Base-by-base conservation (phyloP, 2,888 invertebrate genomes). In the Phytoseiulus persimilis region DNA sequence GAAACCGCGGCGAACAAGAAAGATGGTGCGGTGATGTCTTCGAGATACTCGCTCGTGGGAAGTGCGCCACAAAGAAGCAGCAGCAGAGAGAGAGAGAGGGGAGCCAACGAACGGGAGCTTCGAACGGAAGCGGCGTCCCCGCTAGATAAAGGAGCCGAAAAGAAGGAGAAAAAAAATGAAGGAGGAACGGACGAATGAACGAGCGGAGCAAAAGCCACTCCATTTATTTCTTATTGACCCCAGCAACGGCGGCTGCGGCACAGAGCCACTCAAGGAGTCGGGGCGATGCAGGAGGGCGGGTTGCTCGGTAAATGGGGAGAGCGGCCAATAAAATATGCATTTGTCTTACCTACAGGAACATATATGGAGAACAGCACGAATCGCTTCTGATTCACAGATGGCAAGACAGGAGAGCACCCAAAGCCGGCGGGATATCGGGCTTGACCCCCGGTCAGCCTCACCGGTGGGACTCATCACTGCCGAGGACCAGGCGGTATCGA, bases 211-310 rank as follows among this genome's bases (percentile, higher is more conserved):
- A 87, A 87, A 87, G 87, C 87, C 33, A 87, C 87, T 87, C 87
- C 87, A 87, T 87, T 87, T 87, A 87, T 87, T 87, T 87, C 87
- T 45, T 87, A 87, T 87, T 87, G 87, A 87, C 87, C 87, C 87
- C 87, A 87, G 87, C 87, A 9, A 28, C 28, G 9, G 33, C 87
- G 33, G 87, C 28, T 14, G 33, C 87, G 18, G 87, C 87, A 32
- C 31, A 14, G 84, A 18, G 87, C 87, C 32, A 31, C 87, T 65
- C 65, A 33, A 87, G n/a, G 23, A 33, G 9, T 84, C 84, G 33
- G 23, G 23, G 83, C 83, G 11, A 83, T 31, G 83, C 32, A 33
- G 84, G 32, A 84, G 28, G 87, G 39, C 87, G 83, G 87, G 32
- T 45, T 33, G 32, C 87, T 33, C 33, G n/a, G 87, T 31, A 32